Evolutionary conservation across 2,797 vertebrate genomes (phyloP).

Genomic region (Onychomys torridus): DNA sequence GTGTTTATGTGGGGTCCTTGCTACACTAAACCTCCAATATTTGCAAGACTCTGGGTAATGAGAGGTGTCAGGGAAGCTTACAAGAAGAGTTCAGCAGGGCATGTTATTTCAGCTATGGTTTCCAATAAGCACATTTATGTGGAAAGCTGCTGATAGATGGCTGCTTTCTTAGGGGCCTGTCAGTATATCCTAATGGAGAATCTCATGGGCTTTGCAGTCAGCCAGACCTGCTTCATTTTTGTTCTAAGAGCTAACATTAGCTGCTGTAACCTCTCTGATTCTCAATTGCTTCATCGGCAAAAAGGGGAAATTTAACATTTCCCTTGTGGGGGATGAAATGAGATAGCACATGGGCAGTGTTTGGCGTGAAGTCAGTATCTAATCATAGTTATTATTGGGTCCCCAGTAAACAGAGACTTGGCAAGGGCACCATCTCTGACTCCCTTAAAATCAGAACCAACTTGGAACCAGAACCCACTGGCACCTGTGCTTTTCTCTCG

Average conservation of each 20-base stretch:
- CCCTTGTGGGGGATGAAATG: not conserved
- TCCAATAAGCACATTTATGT: constrained; percentile 43
- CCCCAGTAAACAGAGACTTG: not conserved
- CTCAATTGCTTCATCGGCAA: constrained; percentile 50
- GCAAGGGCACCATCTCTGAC: not conserved
- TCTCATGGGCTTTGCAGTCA: constrained; percentile 41
- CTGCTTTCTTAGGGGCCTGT: constrained; percentile 1
- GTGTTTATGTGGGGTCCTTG: not conserved
- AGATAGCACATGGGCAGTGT: not conserved
- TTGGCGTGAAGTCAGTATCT: constrained; percentile 16
- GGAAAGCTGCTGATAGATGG: constrained; percentile 44
- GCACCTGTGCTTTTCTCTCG: not conserved
- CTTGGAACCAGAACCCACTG: constrained; percentile 22
- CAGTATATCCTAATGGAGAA: constrained; percentile 2
- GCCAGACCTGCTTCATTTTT: constrained; percentile 49
- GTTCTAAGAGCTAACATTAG: constrained; percentile 60
- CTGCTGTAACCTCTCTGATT: constrained; percentile 4
- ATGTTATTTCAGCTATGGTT: constrained; percentile 35
- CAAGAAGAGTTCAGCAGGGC: not conserved
- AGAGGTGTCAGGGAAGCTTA: constrained; percentile 14
- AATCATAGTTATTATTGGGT: constrained; percentile 8
- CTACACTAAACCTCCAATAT: not conserved
- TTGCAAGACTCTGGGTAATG: constrained; percentile 36
- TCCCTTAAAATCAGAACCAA: constrained; percentile 50
- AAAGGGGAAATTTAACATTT: constrained; percentile 7